These are phyloP conservation scores for Scleropages formosus DNA, from an alignment of 2,797 vertebrate species.

Conservation along the genomic window DNA sequence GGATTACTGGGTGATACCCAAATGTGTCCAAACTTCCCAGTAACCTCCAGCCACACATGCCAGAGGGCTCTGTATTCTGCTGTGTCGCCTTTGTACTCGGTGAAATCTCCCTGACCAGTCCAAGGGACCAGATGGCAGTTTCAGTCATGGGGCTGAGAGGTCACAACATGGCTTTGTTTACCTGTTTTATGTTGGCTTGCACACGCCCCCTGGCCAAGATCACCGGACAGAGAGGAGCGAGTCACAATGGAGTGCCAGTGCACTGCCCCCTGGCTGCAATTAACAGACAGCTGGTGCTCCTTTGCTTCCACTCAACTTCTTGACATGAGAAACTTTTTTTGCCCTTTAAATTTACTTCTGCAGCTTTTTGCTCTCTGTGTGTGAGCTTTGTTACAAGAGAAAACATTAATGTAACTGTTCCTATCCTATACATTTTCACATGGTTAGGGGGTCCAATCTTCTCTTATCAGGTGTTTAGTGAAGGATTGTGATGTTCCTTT, in stretches of 20 bases:
- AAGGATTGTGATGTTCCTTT: too few species aligned
- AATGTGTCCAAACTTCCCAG: background rate
- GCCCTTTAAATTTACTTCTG: background rate
- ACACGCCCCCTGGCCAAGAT: background rate
- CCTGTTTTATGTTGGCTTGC: constrained; percentile 7
- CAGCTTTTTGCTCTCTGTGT: background rate
- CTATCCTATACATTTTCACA: too few species aligned
- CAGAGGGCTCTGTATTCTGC: background rate
- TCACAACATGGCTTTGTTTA: constrained; percentile 18
- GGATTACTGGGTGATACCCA: background rate
- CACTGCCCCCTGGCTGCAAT: constrained; percentile 59
- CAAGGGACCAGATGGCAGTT: constrained; percentile 13
- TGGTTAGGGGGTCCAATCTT: too few species aligned
- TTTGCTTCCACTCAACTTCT: constrained; percentile 43
- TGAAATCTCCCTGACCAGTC: background rate
- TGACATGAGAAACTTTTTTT: background rate
- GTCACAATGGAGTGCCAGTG: constrained; percentile 27
- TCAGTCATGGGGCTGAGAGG: background rate
- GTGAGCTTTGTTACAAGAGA: background rate
- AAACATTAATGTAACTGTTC: too few species aligned
- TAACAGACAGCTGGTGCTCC: constrained; percentile 66
- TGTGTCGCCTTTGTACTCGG: background rate
- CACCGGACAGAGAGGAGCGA: background rate
- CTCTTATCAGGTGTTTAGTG: too few species aligned
- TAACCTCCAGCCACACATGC: background rate